phyloP scores from a whole-genome alignment of 2,888 invertebrate species.

The Mimachlamys varia region DNA sequence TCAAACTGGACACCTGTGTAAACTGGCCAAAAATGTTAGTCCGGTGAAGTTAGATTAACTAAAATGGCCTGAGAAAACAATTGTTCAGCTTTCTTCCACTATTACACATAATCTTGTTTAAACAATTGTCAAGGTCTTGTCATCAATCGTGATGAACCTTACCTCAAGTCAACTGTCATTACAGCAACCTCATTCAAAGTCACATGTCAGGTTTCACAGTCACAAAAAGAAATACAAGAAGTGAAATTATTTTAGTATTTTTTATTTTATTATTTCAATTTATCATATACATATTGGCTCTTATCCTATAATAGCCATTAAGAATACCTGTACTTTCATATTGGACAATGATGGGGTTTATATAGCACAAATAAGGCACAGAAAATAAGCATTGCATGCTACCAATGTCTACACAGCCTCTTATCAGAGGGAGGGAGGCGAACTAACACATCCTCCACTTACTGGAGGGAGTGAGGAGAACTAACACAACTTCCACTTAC shows the following conservation, averaged over 20 bases:
- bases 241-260: slow-evolving; percentile 1
- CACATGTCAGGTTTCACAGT: not conserved
- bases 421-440: not conserved
- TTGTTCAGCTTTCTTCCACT: too few relatives aligned
- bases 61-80: too few relatives aligned
- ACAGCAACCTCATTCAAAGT: too few relatives aligned
- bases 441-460: slow-evolving; percentile 24
- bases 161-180: too few relatives aligned
- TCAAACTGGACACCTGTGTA: too few relatives aligned
- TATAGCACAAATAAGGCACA: slow-evolving; percentile 43
- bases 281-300: slow-evolving; percentile 40
- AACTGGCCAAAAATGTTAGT: too few relatives aligned
- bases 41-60: too few relatives aligned
- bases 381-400: slow-evolving; percentile 34
- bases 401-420: not conserved
- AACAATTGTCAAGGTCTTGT: too few relatives aligned
- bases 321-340: slow-evolving; percentile 37
- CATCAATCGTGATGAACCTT: too few relatives aligned
- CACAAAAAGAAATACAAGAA: not conserved
- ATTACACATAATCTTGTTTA: too few relatives aligned
- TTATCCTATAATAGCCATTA: slow-evolving; percentile 39
- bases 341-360: slow-evolving; percentile 39
- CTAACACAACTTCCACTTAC: slow-evolving; percentile 4
- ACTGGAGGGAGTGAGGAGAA: slow-evolving; percentile 32
- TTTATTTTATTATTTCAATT: slow-evolving; percentile 36